A percentile compares a stretch with the other conserved stretches of the same genome.
These are phyloP conservation scores for Chromoteleia sp. DNA, from an alignment of 2,888 invertebrate species.

Conservation along the genomic window DNA sequence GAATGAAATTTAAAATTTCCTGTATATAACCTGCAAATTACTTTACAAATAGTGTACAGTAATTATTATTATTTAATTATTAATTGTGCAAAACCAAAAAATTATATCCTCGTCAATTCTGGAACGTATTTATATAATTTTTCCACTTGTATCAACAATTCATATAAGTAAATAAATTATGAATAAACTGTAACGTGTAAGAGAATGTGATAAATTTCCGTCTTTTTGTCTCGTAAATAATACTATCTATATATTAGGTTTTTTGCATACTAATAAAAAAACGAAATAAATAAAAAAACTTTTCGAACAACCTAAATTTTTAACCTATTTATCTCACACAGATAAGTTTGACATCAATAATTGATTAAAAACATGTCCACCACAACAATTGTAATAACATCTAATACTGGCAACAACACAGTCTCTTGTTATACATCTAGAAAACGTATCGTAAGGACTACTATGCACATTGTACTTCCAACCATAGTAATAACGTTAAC, in stretches of 20 bases:
- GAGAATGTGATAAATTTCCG: neutral
- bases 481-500: no score
- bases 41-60: neutral
- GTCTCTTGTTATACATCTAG: no score
- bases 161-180: constrained; percentile 2
- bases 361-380: neutral
- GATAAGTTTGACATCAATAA: constrained; percentile 13
- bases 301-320: no score
- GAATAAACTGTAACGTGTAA: neutral
- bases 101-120: neutral
- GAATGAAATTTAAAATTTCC: no score
- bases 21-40: no score
- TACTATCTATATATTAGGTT: constrained; percentile 1
- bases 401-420: no score
- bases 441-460: no score
- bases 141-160: neutral
- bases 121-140: no score
- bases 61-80: neutral
- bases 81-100: neutral
- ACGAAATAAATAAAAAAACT: no score
- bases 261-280: no score
- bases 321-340: constrained; percentile 10
- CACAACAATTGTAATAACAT: no score
- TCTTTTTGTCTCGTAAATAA: constrained; percentile 1
- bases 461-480: no score